Evolutionary conservation across 2,113 vertebrate genomes (phyloP).

Genomic region (Tor tambroides): DNA sequence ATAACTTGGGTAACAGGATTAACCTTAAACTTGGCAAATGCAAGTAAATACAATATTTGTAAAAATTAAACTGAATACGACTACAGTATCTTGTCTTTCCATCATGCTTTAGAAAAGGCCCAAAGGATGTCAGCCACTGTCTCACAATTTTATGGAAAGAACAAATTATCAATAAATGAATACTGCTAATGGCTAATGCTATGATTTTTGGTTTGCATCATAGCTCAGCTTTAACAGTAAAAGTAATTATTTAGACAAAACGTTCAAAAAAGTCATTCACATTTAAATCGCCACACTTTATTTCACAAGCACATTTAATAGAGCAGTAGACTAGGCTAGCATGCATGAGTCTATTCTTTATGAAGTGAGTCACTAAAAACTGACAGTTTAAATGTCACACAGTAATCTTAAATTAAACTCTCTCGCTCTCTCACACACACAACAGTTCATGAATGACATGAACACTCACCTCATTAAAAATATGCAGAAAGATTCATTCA

Average conservation of each 20-base stretch:
- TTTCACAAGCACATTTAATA: not conserved
- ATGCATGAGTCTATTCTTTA: not conserved
- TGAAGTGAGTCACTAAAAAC: slow-evolving; percentile 8
- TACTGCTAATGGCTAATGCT: not conserved
- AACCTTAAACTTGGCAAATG: not conserved
- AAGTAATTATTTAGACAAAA: not conserved
- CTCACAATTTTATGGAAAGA: not conserved
- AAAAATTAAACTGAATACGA: not conserved
- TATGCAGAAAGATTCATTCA: no score
- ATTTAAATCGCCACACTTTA: not conserved
- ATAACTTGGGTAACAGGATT: not conserved
- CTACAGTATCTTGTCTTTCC: not conserved
- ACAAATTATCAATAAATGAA: no score
- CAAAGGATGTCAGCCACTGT: not conserved
- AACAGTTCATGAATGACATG: not conserved
- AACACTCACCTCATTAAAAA: not conserved
- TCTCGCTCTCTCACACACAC: not conserved
- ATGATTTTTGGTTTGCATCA: not conserved
- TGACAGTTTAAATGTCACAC: slow-evolving; percentile 48
- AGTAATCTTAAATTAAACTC: slow-evolving; percentile 56
- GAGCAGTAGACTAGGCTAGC: not conserved
- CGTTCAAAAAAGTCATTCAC: not conserved
- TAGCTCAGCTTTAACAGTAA: not conserved
- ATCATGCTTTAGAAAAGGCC: not conserved
- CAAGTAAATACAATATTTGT: not conserved